A percentile compares a stretch with the other conserved stretches of the same genome.
phyloP scores from a whole-genome alignment of 1,140 invertebrate genomes.

The Drosophila jambulina region DNA sequence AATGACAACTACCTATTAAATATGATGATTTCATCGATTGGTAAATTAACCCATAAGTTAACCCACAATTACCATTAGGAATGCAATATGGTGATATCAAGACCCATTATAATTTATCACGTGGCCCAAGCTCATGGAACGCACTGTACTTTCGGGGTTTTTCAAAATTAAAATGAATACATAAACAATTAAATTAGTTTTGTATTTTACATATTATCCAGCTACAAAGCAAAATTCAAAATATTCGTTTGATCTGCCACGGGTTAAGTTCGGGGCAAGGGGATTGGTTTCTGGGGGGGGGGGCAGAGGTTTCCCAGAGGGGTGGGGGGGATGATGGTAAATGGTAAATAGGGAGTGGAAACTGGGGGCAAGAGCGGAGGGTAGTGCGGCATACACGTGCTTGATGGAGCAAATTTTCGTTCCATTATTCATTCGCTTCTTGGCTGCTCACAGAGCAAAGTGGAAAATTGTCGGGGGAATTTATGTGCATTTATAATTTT shows the following conservation, averaged over 20 bases:
- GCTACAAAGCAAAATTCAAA: constrained; percentile 40
- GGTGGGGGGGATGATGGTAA: background rate
- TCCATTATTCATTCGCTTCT: constrained; percentile 52
- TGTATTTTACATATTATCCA: constrained; percentile 28
- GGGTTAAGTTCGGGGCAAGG: constrained; percentile 9
- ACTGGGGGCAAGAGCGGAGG: background rate
- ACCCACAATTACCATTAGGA: too few relatives aligned
- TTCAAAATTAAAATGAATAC: constrained; percentile 27
- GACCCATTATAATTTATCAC: too few relatives aligned
- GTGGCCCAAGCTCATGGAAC: background rate
- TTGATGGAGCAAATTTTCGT: constrained; percentile 53
- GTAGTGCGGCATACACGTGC: constrained; percentile 39
- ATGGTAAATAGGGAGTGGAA: constrained; percentile 1
- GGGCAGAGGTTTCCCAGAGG: background rate
- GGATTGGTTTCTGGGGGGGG: background rate
- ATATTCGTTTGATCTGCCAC: constrained; percentile 49
- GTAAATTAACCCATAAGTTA: background rate
- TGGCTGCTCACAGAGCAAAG: constrained; percentile 46
- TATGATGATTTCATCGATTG: background rate
- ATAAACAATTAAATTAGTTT: constrained; percentile 39
- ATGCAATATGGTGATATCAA: background rate
- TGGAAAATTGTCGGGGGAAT: constrained; percentile 54
- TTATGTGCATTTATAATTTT: constrained; percentile 54
- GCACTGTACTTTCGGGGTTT: constrained; percentile 3
- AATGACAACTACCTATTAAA: too few relatives aligned